Evolutionary conservation across 2,888 invertebrate species (phyloP).

Genomic region (Harpalus rufipes): DNA sequence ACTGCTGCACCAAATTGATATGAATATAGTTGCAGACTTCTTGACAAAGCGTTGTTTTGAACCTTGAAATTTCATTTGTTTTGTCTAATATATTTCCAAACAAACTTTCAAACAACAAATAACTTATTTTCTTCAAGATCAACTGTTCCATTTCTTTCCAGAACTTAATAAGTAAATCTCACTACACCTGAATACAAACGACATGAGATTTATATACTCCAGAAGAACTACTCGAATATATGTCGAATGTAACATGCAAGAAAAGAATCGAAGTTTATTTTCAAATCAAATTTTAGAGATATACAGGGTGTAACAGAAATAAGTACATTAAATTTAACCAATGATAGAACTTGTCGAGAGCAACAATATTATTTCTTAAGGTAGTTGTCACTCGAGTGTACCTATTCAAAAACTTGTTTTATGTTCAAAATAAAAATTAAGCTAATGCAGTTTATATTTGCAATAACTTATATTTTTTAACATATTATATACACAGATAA

Average conservation of each 20-base stretch:
- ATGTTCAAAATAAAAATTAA: too few relatives aligned
- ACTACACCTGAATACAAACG: constrained; percentile 23
- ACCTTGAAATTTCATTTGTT: constrained; percentile 48
- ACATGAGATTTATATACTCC: not conserved
- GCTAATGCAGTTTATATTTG: too few relatives aligned
- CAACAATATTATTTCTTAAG: too few relatives aligned
- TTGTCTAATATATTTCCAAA: constrained; percentile 46
- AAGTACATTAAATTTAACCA: too few relatives aligned
- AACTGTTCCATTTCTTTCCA: constrained; percentile 27
- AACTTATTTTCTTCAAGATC: constrained; percentile 45
- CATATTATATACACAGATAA: too few relatives aligned
- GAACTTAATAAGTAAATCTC: constrained; percentile 42
- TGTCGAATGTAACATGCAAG: not conserved
- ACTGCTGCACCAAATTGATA: constrained; percentile 45
- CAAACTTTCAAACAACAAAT: constrained; percentile 45
- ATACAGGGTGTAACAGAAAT: too few relatives aligned
- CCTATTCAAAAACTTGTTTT: too few relatives aligned
- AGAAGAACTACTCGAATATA: not conserved
- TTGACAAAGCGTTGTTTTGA: constrained; percentile 34
- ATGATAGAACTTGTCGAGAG: too few relatives aligned
- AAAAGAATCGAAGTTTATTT: not conserved
- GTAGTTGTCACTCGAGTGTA: too few relatives aligned
- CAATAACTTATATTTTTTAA: too few relatives aligned
- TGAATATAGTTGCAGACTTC: constrained; percentile 42
- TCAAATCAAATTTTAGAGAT: not conserved